phyloP scores from a whole-genome alignment of 2,888 invertebrate species.

The Hydroisotoma schaefferi region DNA sequence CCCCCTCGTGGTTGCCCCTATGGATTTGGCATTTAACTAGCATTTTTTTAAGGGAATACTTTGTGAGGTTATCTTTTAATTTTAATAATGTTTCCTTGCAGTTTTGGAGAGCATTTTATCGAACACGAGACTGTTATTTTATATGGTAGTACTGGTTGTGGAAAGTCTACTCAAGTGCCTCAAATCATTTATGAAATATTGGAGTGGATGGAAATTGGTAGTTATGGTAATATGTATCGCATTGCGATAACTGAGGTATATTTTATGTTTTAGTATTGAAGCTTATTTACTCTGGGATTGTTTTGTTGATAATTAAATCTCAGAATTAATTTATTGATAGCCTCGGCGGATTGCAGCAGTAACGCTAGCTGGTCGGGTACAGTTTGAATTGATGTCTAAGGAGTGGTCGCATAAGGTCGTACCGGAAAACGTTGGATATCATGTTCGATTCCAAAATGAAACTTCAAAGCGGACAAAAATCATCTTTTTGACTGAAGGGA shows the following conservation, averaged over 20 bases:
- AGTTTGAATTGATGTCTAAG: slow-evolving; percentile 55
- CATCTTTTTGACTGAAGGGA: slow-evolving; percentile 91
- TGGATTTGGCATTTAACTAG: no score
- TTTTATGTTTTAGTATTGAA: no score
- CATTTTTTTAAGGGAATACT: no score
- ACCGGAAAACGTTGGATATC: slow-evolving; percentile 62
- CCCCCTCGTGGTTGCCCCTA: no score
- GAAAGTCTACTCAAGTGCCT: slow-evolving; percentile 99
- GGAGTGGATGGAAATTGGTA: no score
- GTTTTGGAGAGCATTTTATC: not conserved
- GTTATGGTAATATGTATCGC: not conserved
- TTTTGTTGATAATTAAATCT: not conserved
- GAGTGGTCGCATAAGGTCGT: slow-evolving; percentile 39
- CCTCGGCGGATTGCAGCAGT: slow-evolving; percentile 33
- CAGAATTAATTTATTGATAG: slow-evolving; percentile 9
- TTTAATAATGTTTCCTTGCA: not conserved
- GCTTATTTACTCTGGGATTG: no score
- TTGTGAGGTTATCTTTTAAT: no score
- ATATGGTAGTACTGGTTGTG: slow-evolving; percentile 99
- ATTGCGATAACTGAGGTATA: slow-evolving; percentile 3
- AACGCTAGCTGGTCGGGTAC: slow-evolving; percentile 56
- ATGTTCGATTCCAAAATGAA: slow-evolving; percentile 78
- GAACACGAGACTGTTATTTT: slow-evolving; percentile 62
- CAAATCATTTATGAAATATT: slow-evolving; percentile 66
- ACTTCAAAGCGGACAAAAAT: slow-evolving; percentile 77